A percentile compares a stretch with the other conserved stretches of the same genome.
Evolutionary conservation across 2,797 vertebrate species (phyloP).

Genomic region (Alcedo atthis): DNA sequence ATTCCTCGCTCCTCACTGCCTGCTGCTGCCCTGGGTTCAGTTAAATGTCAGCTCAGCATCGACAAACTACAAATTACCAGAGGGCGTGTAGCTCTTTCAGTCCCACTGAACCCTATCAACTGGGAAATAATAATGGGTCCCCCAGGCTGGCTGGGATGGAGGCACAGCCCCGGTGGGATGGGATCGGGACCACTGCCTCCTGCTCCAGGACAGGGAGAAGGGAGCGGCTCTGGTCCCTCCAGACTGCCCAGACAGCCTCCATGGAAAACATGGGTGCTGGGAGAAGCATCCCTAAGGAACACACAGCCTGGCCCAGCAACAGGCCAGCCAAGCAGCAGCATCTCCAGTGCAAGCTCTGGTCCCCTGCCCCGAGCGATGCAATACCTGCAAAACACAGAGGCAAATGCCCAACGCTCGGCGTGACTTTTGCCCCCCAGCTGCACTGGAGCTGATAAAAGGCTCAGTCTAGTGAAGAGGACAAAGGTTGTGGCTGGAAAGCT

Average conservation of each 20-base stretch:
- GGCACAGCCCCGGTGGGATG: background rate
- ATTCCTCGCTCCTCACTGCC: conserved; percentile 51
- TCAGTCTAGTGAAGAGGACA: background rate
- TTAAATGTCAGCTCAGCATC: conserved; percentile 68
- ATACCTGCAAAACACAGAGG: rapidly evolving
- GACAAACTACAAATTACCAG: conserved; percentile 64
- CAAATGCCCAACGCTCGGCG: rapidly evolving
- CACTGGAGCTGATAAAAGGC: background rate
- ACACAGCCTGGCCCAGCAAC: rapidly evolving
- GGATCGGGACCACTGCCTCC: background rate
- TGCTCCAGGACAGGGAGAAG: background rate
- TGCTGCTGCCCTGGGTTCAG: conserved; percentile 70
- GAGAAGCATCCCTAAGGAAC: background rate
- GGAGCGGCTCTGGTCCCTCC: background rate
- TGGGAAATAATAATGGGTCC: conserved; percentile 35
- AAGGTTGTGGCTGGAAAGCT: background rate
- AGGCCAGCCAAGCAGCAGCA: background rate
- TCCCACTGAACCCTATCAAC: conserved; percentile 62
- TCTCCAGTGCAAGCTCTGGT: rapidly evolving
- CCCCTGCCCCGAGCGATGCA: background rate
- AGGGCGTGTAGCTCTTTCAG: conserved; percentile 64
- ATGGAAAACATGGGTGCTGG: rapidly evolving
- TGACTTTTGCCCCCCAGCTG: background rate
- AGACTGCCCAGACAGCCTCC: background rate
- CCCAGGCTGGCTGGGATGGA: conserved; percentile 29